Base-by-base conservation (phyloP, 2,888 invertebrate genomes). In the Corbicula japonica region DNA sequence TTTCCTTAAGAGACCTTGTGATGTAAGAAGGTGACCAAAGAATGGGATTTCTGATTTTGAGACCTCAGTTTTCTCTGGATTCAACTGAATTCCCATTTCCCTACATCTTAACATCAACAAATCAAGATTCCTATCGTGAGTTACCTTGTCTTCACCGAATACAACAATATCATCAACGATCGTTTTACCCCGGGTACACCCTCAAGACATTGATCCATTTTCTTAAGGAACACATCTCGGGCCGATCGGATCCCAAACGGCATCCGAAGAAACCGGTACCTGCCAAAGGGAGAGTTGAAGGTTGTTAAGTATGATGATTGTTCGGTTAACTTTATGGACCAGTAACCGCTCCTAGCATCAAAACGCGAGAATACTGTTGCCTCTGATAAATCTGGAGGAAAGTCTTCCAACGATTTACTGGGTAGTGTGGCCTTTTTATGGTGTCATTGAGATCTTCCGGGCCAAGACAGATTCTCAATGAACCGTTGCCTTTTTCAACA, bases 271-370 rank as follows among this genome's bases (percentile, higher is more conserved):
- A 52, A 81, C 0, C 69, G 23, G 61, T 76, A 81, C 23, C 76
- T 28, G 5, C 78, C 76, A 34, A 56, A 75, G 6, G 63, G 66
- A 10, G 75, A 77, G 23, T 76, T 75, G 44, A 84, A 84, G 10
- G 69, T 72, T 0, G 80, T 84, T 2, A 77, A 44, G 35, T 34
- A 61, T 2, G 78, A 71, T 8, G 66, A 70, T 8, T 61, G 23
- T 18, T 62, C 58, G 12, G 56, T 58, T 1, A 89, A 50, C 28
- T 70, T 76, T 3, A 84, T 56, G 10, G 82, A 54, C 83, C 85
- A 88, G 48, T 82, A 87, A 0, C 86, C 86, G n/a, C 63, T 58
- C n/a, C 66, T 34, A 2, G 79, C 68, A 58, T 86, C 85, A 6
- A 84, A 30, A 23, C 75, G 78, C 10, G 82, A 78, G 54, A 88